Percentiles rank a stretch among this genome's conserved stretches.
Conservation (phyloP, 2,113 vertebrate genomes). For the Oplegnathus fasciatus region DNA sequence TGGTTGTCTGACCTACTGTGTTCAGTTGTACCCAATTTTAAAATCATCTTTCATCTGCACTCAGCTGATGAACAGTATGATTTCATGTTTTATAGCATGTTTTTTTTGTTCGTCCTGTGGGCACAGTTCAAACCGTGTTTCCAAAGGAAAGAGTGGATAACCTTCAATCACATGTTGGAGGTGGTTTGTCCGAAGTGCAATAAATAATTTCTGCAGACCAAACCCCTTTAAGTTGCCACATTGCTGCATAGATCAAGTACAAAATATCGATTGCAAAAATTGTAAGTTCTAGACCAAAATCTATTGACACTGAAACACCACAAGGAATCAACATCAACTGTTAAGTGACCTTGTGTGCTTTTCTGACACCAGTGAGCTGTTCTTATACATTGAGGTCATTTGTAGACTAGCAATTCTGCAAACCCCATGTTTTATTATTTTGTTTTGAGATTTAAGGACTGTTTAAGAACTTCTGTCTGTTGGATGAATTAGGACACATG, state of each 20-base stretch:
- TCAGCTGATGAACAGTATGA: not conserved
- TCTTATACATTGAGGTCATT: too few relatives aligned
- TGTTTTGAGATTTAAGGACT: too few relatives aligned
- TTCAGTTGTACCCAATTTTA: not conserved
- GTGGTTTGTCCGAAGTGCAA: not conserved
- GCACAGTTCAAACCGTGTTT: not conserved
- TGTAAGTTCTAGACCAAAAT: not conserved
- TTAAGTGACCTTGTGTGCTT: too few relatives aligned
- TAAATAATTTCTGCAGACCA: not conserved
- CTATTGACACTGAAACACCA: not conserved
- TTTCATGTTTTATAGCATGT: not conserved
- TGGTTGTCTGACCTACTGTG: not conserved
- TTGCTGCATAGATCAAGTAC: not conserved
- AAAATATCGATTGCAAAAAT: not conserved
- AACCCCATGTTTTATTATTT: too few relatives aligned
- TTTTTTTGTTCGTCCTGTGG: not conserved
- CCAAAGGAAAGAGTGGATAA: not conserved
- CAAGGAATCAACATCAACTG: not conserved
- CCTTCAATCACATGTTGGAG: not conserved
- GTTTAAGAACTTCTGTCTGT: not conserved
- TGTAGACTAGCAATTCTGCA: too few relatives aligned
- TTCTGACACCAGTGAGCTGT: too few relatives aligned
- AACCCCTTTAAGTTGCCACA: not conserved
- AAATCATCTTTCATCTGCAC: not conserved
- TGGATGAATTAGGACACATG: not conserved